Conservation (phyloP, 2,797 vertebrate species). For the Chaetodon trifasciatus region DNA sequence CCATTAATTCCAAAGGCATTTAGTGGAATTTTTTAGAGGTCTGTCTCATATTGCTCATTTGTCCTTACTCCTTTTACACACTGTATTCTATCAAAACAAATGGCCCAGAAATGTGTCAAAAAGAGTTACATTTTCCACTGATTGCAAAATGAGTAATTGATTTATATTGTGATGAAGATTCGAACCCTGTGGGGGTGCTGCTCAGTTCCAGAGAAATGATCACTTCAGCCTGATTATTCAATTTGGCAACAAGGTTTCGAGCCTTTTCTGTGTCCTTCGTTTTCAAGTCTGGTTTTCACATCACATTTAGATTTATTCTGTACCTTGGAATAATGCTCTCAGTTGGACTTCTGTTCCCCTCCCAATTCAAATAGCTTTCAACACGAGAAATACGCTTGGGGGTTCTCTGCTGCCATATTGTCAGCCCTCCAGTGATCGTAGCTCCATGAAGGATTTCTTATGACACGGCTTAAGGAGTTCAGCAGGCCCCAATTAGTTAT, state of each 20-base stretch:
- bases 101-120: constrained; percentile 15
- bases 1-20: constrained; percentile 13
- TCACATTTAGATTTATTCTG: constrained; percentile 57
- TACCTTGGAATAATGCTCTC: constrained; percentile 59
- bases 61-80: not conserved
- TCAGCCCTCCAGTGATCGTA: constrained; percentile 41
- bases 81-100: not conserved
- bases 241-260: constrained; percentile 32
- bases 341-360: constrained; percentile 54
- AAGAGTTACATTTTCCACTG: constrained; percentile 29
- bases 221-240: constrained; percentile 42
- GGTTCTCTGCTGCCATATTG: constrained; percentile 47
- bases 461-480: constrained; percentile 46
- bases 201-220: constrained; percentile 53
- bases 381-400: constrained; percentile 31
- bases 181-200: constrained; percentile 9
- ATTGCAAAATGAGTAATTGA: constrained; percentile 30
- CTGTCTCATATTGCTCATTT: not conserved
- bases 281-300: constrained; percentile 70
- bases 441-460: constrained; percentile 40
- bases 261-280: constrained; percentile 50
- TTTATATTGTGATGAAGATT: constrained; percentile 39
- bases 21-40: not conserved
- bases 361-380: constrained; percentile 67
- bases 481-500: constrained; percentile 37